These are phyloP conservation scores for Drosophila borealis DNA, from an alignment of 2,888 invertebrate species.

Conservation along the genomic window DNA sequence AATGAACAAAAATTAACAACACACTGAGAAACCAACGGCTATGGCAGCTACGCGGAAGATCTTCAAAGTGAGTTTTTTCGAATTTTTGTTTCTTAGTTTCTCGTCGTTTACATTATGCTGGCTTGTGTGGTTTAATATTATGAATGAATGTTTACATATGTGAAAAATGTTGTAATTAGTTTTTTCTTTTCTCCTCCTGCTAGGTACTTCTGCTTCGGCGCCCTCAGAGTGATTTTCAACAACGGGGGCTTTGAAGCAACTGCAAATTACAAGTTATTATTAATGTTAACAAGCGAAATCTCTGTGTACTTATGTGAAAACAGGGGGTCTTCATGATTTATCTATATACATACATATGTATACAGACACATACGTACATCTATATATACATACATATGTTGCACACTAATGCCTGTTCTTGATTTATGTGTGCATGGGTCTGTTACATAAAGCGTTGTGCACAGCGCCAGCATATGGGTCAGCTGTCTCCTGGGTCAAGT, in stretches of 20 bases:
- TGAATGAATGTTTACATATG: slow-evolving; percentile 81
- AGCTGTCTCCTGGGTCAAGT: slow-evolving; percentile 72
- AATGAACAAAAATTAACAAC: slow-evolving; percentile 82
- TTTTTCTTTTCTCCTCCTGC: slow-evolving; percentile 46
- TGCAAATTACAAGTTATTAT: slow-evolving; percentile 81
- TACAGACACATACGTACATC: slow-evolving; percentile 6
- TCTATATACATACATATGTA: slow-evolving; percentile 12
- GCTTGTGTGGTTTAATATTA: slow-evolving; percentile 70
- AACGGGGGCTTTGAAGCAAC: slow-evolving; percentile 69
- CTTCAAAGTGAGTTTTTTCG: slow-evolving; percentile 72
- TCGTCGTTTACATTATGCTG: slow-evolving; percentile 74
- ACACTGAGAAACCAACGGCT: slow-evolving; percentile 64
- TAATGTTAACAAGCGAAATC: slow-evolving; percentile 83
- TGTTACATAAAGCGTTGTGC: slow-evolving; percentile 35
- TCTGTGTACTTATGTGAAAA: slow-evolving; percentile 68
- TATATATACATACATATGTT: slow-evolving; percentile 26
- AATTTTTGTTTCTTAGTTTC: slow-evolving; percentile 58
- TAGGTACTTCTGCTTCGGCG: slow-evolving; percentile 32
- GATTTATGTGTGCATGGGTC: slow-evolving; percentile 62
- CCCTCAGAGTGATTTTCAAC: slow-evolving; percentile 73
- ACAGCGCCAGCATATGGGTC: slow-evolving; percentile 64
- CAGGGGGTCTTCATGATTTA: slow-evolving; percentile 67
- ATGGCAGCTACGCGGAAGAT: slow-evolving; percentile 70
- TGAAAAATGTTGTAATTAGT: slow-evolving; percentile 81
- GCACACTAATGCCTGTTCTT: slow-evolving; percentile 72